Base-by-base conservation (phyloP, 2,888 invertebrate species). In the Sphaerophoria rueppellii region DNA sequence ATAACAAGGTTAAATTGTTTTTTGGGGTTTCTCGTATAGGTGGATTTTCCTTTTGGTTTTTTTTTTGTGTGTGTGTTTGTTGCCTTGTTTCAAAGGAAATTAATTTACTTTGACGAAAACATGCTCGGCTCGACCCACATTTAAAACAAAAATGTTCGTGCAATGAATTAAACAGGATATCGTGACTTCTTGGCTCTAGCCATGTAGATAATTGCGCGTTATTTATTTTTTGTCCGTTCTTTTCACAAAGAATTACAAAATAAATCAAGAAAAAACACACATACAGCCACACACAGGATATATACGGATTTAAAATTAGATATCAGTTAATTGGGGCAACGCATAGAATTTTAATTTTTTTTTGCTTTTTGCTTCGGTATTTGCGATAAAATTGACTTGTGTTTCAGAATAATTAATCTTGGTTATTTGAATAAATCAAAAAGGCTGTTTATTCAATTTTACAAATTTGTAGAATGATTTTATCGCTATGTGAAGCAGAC, bases 71-170 rank as follows among this genome's bases (percentile, higher is more conserved):
- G n/a, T n/a, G n/a, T n/a, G n/a, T n/a, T 11, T 43, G 24, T 24
- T 24, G 1, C 24, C 24, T 43, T 43, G 12, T 58, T 58, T 58
- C 58, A 58, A 58, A 58, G 24, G 58, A n/a, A 58, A 58, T 58
- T 58, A 40, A 58, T 58, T 58, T 58, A 24, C 58, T 58, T 58
- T 58, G 58, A 58, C 11, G 58, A 58, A 58, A 58, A 40, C 58
- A 40, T 40, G 58, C 58, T 40, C 16, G 16, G 40, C 58, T 40
- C 16, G 16, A 24, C 58, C 40, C 12, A 40, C 37, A 58, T 58
- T 58, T 58, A 40, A 37, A 24, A 24, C 24, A 12, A 58, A 58
- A 58, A 40, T 40, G 58, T 58, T 58, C 58, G 58, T 58, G 58
- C 40, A 4, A 3, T 0, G 58, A 58, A 58, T 58, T 16, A 58